These are phyloP conservation scores for Jordanella pulchra DNA, from an alignment of 2,797 vertebrate genomes.

Conservation along the genomic window DNA sequence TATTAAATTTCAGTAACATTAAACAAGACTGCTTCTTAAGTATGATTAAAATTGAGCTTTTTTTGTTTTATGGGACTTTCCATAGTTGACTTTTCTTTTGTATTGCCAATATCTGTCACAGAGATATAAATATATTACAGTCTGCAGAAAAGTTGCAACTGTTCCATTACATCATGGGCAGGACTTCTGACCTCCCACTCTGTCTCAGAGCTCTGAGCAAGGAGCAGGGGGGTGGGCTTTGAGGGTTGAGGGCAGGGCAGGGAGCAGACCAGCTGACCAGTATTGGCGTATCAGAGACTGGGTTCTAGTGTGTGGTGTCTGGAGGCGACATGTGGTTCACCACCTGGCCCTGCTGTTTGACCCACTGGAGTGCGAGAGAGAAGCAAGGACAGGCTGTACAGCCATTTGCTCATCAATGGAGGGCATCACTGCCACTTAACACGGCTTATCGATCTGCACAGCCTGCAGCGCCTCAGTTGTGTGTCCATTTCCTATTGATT, in stretches of 20 bases:
- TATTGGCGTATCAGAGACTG: constrained; percentile 60
- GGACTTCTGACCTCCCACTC: constrained; percentile 78
- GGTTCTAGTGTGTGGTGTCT: constrained; percentile 67
- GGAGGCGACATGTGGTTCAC: constrained; percentile 80
- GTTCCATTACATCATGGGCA: constrained; percentile 65
- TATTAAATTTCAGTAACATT: no score
- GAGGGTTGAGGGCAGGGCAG: constrained; percentile 70
- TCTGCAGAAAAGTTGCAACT: constrained; percentile 43
- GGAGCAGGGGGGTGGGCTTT: constrained; percentile 53
- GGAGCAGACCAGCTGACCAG: constrained; percentile 73
- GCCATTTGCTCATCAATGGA: constrained; percentile 84
- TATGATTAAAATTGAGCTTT: neutral
- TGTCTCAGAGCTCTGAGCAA: constrained; percentile 65
- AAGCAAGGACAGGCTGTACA: constrained; percentile 71
- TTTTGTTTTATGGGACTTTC: neutral
- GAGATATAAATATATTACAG: neutral
- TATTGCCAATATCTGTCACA: neutral
- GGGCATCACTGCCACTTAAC: constrained; percentile 85
- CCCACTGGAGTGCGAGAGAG: constrained; percentile 72
- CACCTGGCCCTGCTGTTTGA: constrained; percentile 81
- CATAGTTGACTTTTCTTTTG: no score
- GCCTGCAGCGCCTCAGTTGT: constrained; percentile 80
- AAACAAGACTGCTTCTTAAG: no score
- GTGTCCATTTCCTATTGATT: constrained; percentile 87
- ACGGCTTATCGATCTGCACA: constrained; percentile 82